Evolutionary conservation across 1,140 invertebrate species (phyloP).

Genomic region (Dendroctonus valens): DNA sequence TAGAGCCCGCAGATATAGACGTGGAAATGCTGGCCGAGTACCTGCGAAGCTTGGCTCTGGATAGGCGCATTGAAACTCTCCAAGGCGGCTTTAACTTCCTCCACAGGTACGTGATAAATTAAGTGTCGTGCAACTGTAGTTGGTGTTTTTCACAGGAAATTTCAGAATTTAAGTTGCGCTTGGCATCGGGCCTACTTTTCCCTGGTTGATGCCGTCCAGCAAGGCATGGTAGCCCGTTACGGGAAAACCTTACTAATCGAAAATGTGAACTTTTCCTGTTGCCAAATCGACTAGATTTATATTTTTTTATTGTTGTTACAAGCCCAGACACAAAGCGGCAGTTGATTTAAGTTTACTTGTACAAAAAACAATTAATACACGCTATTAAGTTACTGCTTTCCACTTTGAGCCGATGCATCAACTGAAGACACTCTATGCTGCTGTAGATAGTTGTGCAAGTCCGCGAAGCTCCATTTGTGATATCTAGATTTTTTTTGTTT

Average conservation of each 20-base stretch:
- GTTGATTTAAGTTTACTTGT: too few relatives aligned
- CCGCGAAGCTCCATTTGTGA: constrained; percentile 12
- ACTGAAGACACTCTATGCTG: too few relatives aligned
- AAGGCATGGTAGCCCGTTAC: constrained; percentile 48
- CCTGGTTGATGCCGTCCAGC: constrained; percentile 47
- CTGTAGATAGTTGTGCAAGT: constrained; percentile 11
- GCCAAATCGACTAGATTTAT: constrained; percentile 13
- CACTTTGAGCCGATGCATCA: too few relatives aligned
- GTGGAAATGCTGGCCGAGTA: constrained; percentile 49
- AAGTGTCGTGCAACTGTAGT: not conserved
- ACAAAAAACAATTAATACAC: too few relatives aligned
- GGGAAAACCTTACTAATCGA: constrained; percentile 39
- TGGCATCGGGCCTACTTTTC: constrained; percentile 50
- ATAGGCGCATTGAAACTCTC: constrained; percentile 46
- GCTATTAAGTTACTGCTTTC: too few relatives aligned
- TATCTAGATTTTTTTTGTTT: constrained; percentile 9
- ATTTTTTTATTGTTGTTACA: too few relatives aligned
- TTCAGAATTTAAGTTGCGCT: constrained; percentile 40
- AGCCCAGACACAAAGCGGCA: too few relatives aligned
- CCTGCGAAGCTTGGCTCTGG: constrained; percentile 44
- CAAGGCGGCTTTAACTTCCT: constrained; percentile 48
- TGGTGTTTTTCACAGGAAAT: constrained; percentile 42
- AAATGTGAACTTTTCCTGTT: constrained; percentile 38
- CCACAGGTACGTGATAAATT: constrained; percentile 41
- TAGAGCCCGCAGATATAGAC: constrained; percentile 48